Conservation (phyloP, 2,888 invertebrate species). For the Mesodorylaimus sp. region DNA sequence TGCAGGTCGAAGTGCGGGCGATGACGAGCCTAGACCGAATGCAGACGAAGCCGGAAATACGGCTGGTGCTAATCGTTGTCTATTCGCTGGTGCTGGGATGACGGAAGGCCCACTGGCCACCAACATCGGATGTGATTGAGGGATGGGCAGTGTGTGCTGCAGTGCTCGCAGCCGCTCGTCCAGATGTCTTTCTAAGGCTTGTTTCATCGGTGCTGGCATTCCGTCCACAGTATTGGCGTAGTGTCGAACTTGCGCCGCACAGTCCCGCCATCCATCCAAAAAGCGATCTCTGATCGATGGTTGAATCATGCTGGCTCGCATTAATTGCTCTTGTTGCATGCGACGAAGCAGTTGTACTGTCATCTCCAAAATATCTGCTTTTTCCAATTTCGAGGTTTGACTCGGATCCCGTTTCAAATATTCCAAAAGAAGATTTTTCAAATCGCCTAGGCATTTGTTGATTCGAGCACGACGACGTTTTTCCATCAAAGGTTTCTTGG, state of each 20-base stretch:
- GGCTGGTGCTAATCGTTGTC: no score
- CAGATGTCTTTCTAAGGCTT: no score
- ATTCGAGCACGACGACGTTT: neutral
- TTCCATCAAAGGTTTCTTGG: constrained; percentile 3
- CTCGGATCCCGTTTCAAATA: neutral
- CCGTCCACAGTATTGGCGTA: constrained; percentile 1
- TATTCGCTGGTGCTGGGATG: no score
- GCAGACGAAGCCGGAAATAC: no score
- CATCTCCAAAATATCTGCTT: constrained; percentile 10
- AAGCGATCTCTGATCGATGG: constrained; percentile 7
- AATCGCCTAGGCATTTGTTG: constrained; percentile 1
- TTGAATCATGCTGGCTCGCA: constrained; percentile 9
- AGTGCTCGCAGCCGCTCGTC: no score
- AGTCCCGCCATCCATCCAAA: neutral
- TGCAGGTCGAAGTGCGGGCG: no score
- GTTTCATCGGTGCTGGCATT: no score
- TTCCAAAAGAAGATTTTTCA: constrained; percentile 1
- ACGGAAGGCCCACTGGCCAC: no score
- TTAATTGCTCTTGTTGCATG: constrained; percentile 9
- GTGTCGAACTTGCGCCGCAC: neutral
- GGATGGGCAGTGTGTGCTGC: no score
- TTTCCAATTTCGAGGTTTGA: constrained; percentile 10
- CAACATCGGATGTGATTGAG: no score
- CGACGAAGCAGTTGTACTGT: neutral
- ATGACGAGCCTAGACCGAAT: no score